Percentiles rank a stretch among this genome's conserved stretches.
Evolutionary conservation across 2,888 invertebrate species (phyloP).

Genomic region (Noctua fimbriata): DNA sequence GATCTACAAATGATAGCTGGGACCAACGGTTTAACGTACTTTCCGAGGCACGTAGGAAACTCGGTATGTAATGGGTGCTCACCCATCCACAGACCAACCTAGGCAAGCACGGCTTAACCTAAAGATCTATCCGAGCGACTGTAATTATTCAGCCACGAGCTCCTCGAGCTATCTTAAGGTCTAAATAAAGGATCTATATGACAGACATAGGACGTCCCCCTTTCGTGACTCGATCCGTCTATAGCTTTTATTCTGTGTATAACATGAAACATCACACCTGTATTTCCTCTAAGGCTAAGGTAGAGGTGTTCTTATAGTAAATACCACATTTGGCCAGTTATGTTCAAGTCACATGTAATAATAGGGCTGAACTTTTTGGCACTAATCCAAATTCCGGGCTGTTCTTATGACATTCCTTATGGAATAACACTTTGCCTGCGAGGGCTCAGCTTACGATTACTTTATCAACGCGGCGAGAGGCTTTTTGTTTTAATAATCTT

Average conservation of each 20-base stretch:
- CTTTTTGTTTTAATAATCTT: not conserved
- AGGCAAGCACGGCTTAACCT: too few species aligned
- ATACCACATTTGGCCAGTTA: not conserved
- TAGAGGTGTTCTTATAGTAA: not conserved
- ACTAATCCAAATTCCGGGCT: not conserved
- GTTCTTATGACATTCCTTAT: not conserved
- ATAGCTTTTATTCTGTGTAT: not conserved
- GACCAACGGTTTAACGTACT: too few species aligned
- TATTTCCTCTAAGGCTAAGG: not conserved
- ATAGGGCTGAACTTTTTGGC: not conserved
- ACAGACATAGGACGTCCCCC: not conserved
- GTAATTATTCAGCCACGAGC: too few species aligned
- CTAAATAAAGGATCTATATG: not conserved
- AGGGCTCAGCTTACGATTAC: not conserved
- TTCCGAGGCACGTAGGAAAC: too few species aligned
- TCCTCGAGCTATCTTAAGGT: not conserved
- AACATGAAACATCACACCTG: not conserved
- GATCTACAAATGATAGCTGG: too few species aligned
- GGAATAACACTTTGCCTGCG: not conserved
- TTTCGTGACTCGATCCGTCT: not conserved
- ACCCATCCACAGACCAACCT: too few species aligned
- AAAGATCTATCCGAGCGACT: too few species aligned
- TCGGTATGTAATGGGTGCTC: too few species aligned
- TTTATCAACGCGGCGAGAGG: not conserved
- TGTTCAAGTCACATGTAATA: not conserved